Evolutionary conservation across 2,797 vertebrate genomes (phyloP).

Genomic region (Gallinago solitaria): DNA sequence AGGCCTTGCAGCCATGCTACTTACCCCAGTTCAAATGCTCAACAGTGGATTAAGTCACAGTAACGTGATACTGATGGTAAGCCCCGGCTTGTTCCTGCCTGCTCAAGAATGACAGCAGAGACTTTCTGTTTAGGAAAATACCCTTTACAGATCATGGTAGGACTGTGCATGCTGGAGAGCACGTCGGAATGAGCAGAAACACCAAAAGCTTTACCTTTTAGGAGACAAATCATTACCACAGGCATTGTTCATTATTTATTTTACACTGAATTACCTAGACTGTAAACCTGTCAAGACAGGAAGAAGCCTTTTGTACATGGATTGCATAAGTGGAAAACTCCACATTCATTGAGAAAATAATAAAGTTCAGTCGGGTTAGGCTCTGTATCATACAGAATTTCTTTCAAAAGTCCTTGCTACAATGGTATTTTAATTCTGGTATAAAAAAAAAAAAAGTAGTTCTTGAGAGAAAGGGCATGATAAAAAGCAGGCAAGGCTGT

Average conservation of each 20-base stretch:
- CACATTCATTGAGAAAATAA: accelerated
- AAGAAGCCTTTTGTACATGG: neutral
- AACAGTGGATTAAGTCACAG: neutral
- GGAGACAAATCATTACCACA: neutral
- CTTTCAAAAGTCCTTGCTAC: neutral
- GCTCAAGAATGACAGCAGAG: neutral
- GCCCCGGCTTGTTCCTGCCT: neutral
- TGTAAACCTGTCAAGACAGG: constrained; percentile 6
- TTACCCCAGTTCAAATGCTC: neutral
- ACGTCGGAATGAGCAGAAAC: neutral
- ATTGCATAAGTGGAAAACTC: neutral
- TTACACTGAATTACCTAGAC: neutral
- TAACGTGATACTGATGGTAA: neutral
- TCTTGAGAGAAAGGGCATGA: neutral
- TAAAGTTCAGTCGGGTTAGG: neutral
- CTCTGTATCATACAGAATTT: neutral
- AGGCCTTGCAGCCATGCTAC: neutral
- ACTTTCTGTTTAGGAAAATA: neutral
- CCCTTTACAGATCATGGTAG: neutral
- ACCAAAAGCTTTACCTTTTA: neutral
- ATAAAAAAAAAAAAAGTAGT: neutral
- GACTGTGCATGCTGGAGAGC: neutral
- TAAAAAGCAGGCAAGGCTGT: neutral
- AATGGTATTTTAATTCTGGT: neutral
- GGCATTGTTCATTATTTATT: neutral